Conservation (phyloP, 2,113 vertebrate species). For the Geococcyx californianus region DNA sequence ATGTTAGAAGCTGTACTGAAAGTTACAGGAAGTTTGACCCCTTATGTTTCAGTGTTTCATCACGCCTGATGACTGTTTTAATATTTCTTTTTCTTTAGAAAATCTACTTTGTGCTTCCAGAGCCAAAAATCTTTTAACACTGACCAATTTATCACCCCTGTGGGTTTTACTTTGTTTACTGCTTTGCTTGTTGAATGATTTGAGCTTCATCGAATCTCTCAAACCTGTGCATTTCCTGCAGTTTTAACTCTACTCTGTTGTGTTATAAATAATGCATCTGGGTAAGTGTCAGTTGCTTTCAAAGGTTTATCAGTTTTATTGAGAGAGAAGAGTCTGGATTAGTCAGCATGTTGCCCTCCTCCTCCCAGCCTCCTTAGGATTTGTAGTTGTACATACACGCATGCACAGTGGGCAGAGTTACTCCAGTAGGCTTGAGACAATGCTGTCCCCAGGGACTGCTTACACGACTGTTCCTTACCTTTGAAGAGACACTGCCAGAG, state of each 20-base stretch:
- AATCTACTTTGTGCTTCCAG: neutral
- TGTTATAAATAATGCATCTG: constrained; percentile 11
- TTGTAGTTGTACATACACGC: neutral
- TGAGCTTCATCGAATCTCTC: neutral
- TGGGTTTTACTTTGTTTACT: neutral
- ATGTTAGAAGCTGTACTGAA: neutral
- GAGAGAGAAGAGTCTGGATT: neutral
- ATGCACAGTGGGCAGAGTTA: neutral
- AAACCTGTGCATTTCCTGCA: neutral
- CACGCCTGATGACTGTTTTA: neutral
- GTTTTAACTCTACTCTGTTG: neutral
- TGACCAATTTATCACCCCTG: neutral
- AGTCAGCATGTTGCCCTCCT: neutral
- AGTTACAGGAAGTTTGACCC: neutral
- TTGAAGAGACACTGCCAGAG: neutral
- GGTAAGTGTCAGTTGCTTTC: neutral
- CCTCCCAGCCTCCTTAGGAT: neutral
- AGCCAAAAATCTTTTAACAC: neutral
- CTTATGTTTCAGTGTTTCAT: neutral
- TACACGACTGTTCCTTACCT: neutral
- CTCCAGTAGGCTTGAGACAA: neutral
- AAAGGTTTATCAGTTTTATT: neutral
- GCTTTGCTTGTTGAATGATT: neutral
- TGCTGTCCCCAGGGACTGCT: neutral
- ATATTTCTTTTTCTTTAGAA: neutral